phyloP scores from a whole-genome alignment of 2,888 invertebrate genomes.

The Gymnoscelis rufifasciata region DNA sequence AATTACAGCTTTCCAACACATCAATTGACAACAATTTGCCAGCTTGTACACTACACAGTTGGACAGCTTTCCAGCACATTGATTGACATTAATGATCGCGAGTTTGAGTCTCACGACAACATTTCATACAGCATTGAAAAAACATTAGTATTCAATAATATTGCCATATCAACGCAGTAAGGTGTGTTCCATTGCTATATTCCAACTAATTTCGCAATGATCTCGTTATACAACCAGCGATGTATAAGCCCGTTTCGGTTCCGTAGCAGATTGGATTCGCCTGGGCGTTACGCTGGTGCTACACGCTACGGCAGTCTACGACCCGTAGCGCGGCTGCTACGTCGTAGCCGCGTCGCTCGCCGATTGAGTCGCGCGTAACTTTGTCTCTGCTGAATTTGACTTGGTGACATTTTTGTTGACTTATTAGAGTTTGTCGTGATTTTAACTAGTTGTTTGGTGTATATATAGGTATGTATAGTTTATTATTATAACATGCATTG shows the following conservation, averaged over 20 bases:
- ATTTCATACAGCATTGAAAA: too few relatives aligned
- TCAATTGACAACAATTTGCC: too few relatives aligned
- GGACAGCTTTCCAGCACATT: too few relatives aligned
- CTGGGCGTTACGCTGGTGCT: conserved; percentile 53
- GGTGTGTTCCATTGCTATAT: background rate
- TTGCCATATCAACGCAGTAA: too few relatives aligned
- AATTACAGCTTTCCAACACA: too few relatives aligned
- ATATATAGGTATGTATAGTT: too few relatives aligned
- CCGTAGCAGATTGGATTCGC: conserved; percentile 31
- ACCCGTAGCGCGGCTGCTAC: conserved; percentile 60
- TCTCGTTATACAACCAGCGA: background rate
- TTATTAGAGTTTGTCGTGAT: background rate
- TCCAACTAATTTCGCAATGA: background rate
- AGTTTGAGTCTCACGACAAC: too few relatives aligned
- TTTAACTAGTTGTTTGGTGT: too few relatives aligned
- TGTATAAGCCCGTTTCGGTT: background rate
- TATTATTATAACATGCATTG: too few relatives aligned
- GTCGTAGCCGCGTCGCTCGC: conserved; percentile 34
- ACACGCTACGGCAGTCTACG: conserved; percentile 70
- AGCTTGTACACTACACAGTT: too few relatives aligned
- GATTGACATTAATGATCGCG: too few relatives aligned
- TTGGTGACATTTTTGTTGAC: background rate
- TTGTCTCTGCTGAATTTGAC: background rate
- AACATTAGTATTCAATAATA: too few relatives aligned
- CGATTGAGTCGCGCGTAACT: conserved; percentile 42